These are phyloP conservation scores for Cremastobaeus sp. DNA, from an alignment of 2,888 invertebrate genomes.

Conservation along the genomic window DNA sequence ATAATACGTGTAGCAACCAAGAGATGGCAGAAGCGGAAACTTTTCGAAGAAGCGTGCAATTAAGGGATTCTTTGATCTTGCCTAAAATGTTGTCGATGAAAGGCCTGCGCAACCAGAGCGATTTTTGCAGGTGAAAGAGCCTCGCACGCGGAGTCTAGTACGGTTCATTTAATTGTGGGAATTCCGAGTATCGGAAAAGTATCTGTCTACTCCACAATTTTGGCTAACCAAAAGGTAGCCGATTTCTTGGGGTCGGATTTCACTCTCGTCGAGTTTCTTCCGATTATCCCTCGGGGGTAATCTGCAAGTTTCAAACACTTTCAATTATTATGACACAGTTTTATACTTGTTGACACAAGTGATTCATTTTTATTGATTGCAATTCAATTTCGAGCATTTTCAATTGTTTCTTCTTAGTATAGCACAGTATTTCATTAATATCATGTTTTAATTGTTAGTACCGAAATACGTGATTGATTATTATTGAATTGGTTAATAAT, in stretches of 20 bases:
- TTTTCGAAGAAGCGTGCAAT: slow-evolving; percentile 64
- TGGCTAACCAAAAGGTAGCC: slow-evolving; percentile 59
- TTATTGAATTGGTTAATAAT: too few species aligned
- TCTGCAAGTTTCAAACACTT: slow-evolving; percentile 42
- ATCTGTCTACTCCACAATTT: slow-evolving; percentile 58
- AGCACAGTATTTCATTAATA: too few species aligned
- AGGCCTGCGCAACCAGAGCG: slow-evolving; percentile 72
- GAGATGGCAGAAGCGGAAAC: slow-evolving; percentile 67
- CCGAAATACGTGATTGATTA: too few species aligned
- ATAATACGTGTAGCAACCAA: slow-evolving; percentile 63
- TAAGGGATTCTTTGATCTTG: slow-evolving; percentile 76
- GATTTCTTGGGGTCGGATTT: slow-evolving; percentile 57
- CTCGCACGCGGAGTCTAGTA: slow-evolving; percentile 65
- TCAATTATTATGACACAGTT: slow-evolving; percentile 34
- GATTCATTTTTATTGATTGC: too few species aligned
- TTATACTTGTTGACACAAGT: slow-evolving; percentile 11
- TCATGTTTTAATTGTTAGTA: too few species aligned
- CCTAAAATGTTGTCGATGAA: slow-evolving; percentile 74
- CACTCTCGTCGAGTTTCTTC: slow-evolving; percentile 46
- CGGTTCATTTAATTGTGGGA: slow-evolving; percentile 76
- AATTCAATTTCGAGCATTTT: too few species aligned
- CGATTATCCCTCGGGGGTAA: slow-evolving; percentile 25
- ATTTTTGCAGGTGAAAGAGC: slow-evolving; percentile 74
- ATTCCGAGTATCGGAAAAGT: slow-evolving; percentile 67
- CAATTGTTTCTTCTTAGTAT: too few species aligned